phyloP scores from a whole-genome alignment of 2,113 vertebrate species.

The Rhea pennata region DNA sequence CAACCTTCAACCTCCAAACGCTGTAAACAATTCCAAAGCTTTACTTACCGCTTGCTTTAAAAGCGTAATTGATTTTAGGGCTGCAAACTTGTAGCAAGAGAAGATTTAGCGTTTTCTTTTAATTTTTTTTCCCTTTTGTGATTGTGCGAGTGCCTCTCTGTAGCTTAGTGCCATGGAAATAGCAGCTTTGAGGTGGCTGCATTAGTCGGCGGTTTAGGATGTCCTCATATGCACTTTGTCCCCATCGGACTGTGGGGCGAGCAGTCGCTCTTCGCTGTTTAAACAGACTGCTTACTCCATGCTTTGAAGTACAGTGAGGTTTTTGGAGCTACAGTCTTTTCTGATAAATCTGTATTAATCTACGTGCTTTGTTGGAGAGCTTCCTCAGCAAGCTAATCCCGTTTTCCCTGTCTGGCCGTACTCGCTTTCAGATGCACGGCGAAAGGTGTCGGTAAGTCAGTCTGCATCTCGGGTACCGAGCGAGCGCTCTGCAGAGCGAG shows the following conservation, averaged over 20 bases:
- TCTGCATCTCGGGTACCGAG: neutral
- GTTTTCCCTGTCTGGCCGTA: neutral
- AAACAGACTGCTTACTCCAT: neutral
- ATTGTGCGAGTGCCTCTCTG: neutral
- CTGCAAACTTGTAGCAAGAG: neutral
- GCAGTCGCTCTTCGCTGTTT: neutral
- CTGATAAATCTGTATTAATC: neutral
- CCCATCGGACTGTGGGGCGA: neutral
- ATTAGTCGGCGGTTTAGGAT: neutral
- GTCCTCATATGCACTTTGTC: neutral
- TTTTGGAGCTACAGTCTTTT: neutral
- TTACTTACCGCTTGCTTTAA: neutral
- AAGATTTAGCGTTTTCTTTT: neutral
- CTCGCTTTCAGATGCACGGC: neutral
- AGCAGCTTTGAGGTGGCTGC: neutral
- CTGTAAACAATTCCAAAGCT: neutral
- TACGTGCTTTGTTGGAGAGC: neutral
- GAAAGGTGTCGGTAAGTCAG: neutral
- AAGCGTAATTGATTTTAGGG: slow-evolving; percentile 4
- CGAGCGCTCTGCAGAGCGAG: neutral
- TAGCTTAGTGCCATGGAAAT: neutral
- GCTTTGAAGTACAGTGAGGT: neutral
- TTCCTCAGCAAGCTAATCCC: neutral
- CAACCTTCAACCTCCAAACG: slow-evolving; percentile 3
- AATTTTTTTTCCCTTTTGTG: neutral